Evolutionary conservation across 2,888 invertebrate species (phyloP), one percentile per base, ranked within the genome.

Genomic region (Ormyrus thymus): DNA sequence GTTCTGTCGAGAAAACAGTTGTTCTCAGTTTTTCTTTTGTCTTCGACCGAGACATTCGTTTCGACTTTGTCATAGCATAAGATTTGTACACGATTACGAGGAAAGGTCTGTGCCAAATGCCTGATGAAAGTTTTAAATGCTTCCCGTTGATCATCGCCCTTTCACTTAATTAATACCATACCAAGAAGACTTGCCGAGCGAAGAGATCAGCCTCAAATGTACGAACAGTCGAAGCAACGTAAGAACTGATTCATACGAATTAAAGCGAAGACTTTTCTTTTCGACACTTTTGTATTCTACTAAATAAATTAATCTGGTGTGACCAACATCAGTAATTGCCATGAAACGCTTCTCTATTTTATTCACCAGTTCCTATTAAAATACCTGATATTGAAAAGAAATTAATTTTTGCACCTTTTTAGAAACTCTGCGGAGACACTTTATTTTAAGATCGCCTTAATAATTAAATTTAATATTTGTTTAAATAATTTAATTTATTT

Each of bases 201-300:
- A 73, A 69, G 64, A 68, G 56, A 74, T 29, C 58, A 64, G 64
- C 56, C 71, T 70, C 71, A 68, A 11, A 61, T 76, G 55, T 66
- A 59, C 58, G 71, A 73, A 15, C 66, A 56, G 29, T 70, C 71
- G 62, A 76, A 79, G 70, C 59, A 74, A 65, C 68, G 66, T 68
- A 59, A 80, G 69, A 77, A 79, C 68, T 72, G 77, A 81, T 78
- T 78, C 75, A 61, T 75, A 81, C 79, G 81, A 81, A 81, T 81
- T 81, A 77, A 79, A 78, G 70, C 71, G 65, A 79, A 29, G 72
- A 79, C 53, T 75, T 81, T 77, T 79, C 74, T 79, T 80, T 80
- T 81, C 76, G 69, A 81, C 77, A 77, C 70, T 81, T 81, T 81
- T 81, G 75, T 81, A 81, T 81, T 80, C 81, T 79, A 81, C 79